Evolutionary conservation across 1,140 invertebrate species (phyloP).

Genomic region (Pogonomyrmex barbatus): DNA sequence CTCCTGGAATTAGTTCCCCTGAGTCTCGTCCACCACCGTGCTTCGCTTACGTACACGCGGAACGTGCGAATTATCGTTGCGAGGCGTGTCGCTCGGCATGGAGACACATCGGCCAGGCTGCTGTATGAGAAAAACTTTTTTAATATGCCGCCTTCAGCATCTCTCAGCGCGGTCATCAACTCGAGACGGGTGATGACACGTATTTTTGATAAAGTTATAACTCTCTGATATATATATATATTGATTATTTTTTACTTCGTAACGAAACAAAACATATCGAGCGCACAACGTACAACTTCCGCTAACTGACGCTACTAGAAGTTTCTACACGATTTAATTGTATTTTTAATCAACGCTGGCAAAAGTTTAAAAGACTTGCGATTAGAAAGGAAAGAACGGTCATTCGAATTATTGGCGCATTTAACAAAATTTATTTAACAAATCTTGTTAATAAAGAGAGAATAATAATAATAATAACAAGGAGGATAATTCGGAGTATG

Average conservation of each 20-base stretch:
- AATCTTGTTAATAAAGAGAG: conserved; percentile 6
- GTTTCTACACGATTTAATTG: conserved; percentile 2
- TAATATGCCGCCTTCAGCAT: conserved; percentile 28
- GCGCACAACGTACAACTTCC: not conserved
- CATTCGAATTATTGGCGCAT: not conserved
- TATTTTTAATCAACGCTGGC: not conserved
- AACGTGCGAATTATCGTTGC: conserved; percentile 48
- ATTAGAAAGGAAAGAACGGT: not conserved
- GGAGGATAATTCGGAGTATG: conserved; percentile 10
- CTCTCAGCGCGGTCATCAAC: not conserved
- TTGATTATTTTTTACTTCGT: not conserved
- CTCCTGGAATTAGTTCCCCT: conserved; percentile 78
- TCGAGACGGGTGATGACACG: not conserved
- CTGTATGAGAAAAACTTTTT: conserved; percentile 23
- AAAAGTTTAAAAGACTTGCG: not conserved
- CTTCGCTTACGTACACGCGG: not conserved
- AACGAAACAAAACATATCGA: not conserved
- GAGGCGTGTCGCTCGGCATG: too few species aligned
- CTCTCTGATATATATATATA: not conserved
- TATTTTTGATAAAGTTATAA: conserved; percentile 42
- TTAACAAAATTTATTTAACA: not conserved
- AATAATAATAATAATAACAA: too few species aligned
- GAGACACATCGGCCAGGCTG: not conserved
- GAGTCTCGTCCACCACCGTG: conserved; percentile 64
- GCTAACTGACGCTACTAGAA: not conserved